Conservation (phyloP, 2,888 invertebrate species). For the Coronaproctus castanopsis region DNA sequence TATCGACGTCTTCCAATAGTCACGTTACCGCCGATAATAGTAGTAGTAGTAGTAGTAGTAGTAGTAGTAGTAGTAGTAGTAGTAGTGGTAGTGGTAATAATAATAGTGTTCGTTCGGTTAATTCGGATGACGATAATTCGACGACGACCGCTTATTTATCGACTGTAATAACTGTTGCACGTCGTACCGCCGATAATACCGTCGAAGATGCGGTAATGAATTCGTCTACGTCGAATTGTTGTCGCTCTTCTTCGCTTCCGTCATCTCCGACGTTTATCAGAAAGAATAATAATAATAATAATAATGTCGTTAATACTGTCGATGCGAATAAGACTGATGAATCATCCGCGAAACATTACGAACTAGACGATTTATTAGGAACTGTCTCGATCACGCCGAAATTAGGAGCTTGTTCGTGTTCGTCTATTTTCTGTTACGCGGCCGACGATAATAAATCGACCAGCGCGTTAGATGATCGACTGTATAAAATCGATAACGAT, state of each 20-base stretch:
- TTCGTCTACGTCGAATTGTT: not conserved
- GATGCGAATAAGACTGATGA: no score
- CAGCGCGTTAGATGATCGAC: no score
- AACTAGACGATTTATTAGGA: no score
- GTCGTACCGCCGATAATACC: not conserved
- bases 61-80: not conserved
- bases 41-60: not conserved
- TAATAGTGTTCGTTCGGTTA: not conserved
- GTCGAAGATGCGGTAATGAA: not conserved
- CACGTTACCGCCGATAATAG: not conserved
- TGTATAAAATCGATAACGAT: no score
- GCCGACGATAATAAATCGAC: constrained; percentile 12
- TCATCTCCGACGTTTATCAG: constrained; percentile 22
- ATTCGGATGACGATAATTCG: not conserved
- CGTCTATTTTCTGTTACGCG: constrained; percentile 6
- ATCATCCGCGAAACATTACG: no score
- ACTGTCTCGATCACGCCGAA: constrained; percentile 3
- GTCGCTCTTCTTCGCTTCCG: constrained; percentile 19
- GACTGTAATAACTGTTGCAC: no score
- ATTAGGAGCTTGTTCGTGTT: constrained; percentile 5
- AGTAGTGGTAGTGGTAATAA: not conserved
- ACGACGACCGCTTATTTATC: not conserved
- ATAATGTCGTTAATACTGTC: no score
- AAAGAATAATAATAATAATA: no score
- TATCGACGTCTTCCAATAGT: not conserved